These are phyloP conservation scores for Tetraodon nigroviridis DNA, from an alignment of 2,113 vertebrate species.

Conservation along the genomic window DNA sequence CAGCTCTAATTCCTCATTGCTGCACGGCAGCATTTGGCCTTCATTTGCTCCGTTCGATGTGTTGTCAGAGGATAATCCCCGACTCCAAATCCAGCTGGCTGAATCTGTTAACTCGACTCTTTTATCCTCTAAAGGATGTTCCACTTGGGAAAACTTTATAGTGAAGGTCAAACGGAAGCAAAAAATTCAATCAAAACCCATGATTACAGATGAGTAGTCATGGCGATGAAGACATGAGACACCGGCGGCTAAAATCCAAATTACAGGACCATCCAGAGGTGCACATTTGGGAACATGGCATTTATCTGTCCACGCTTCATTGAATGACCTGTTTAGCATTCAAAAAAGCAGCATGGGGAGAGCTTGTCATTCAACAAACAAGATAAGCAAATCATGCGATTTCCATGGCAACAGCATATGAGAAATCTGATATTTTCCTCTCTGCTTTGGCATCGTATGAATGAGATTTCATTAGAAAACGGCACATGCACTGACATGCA, in stretches of 20 bases:
- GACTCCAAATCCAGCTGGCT: constrained; percentile 21
- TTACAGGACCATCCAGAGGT: not conserved
- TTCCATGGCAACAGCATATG: constrained; percentile 3
- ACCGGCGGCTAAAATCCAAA: not conserved
- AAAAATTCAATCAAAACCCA: not conserved
- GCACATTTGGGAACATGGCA: not conserved
- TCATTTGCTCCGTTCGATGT: constrained; percentile 3
- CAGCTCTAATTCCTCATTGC: not conserved
- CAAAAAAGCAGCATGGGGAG: not conserved
- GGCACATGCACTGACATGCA: not conserved
- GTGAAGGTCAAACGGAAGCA: constrained; percentile 23
- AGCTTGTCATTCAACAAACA: not conserved
- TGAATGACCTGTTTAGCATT: not conserved
- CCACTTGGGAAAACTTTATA: constrained; percentile 7
- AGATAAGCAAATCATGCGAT: not conserved
- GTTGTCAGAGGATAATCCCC: constrained; percentile 36
- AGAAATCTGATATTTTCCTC: not conserved
- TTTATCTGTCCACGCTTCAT: not conserved
- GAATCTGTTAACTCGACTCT: constrained; percentile 17
- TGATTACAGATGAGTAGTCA: not conserved
- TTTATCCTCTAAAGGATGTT: constrained; percentile 16
- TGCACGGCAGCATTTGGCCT: constrained; percentile 1
- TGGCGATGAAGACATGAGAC: not conserved
- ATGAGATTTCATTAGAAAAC: not conserved
- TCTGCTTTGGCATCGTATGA: not conserved